A percentile compares a stretch with the other conserved stretches of the same genome.
Evolutionary conservation across 2,797 vertebrate species (phyloP).

Genomic region (Erpetoichthys calabaricus): DNA sequence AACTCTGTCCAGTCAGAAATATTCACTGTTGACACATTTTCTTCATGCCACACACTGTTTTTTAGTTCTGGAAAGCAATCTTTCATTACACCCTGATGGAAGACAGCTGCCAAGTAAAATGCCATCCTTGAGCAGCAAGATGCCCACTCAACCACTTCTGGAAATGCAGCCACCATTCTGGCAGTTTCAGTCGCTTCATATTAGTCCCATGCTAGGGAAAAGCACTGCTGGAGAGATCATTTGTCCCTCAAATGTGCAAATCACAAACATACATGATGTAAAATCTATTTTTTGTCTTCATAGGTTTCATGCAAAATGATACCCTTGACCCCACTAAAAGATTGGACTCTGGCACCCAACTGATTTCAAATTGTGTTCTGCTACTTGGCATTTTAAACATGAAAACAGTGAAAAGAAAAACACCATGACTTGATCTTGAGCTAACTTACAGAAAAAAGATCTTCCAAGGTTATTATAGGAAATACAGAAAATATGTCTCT

Average conservation of each 20-base stretch:
- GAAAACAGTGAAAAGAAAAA: too few relatives aligned
- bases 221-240: neutral
- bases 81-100: constrained; percentile 4
- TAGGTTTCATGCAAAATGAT: too few relatives aligned
- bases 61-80: neutral
- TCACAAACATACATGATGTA: neutral
- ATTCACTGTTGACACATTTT: constrained; percentile 22
- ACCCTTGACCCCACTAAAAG: too few relatives aligned
- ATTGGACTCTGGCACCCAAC: too few relatives aligned
- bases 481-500: too few relatives aligned
- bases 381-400: too few relatives aligned
- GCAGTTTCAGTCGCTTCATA: constrained; percentile 3
- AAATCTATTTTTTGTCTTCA: too few relatives aligned
- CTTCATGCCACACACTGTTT: constrained; percentile 9
- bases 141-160: neutral
- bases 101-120: constrained; percentile 5
- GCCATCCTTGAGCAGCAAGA: constrained; percentile 4
- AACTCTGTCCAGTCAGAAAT: constrained; percentile 17
- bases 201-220: neutral
- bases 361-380: too few relatives aligned
- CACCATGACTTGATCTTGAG: too few relatives aligned
- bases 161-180: neutral
- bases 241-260: neutral
- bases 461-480: too few relatives aligned
- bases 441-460: too few relatives aligned